phyloP scores from a whole-genome alignment of 2,113 vertebrate species.

The Maccullochella peelii region DNA sequence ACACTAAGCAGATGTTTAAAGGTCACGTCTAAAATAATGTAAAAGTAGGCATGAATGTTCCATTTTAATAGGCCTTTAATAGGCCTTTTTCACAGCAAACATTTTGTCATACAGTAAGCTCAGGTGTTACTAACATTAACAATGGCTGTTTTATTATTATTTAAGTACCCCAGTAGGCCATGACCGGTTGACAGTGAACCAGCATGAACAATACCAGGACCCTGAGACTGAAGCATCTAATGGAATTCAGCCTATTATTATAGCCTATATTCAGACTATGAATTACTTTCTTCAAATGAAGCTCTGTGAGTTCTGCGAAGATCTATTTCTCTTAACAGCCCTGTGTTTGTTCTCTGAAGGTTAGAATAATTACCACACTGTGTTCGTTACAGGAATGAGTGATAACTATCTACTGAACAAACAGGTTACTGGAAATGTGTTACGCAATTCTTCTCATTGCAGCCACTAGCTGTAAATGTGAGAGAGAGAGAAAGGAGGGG shows the following conservation, averaged over 20 bases:
- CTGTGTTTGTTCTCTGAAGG: background rate
- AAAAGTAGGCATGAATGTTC: background rate
- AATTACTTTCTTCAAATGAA: background rate
- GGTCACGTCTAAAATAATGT: background rate
- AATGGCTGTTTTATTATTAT: no score
- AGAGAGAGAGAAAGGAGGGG: background rate
- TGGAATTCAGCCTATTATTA: no score
- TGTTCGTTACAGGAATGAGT: background rate
- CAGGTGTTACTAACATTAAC: no score
- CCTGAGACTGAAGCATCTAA: background rate
- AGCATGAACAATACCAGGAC: no score
- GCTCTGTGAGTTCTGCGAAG: no score
- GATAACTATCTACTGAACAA: background rate
- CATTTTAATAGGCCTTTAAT: no score
- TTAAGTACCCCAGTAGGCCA: no score
- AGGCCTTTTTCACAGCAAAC: background rate
- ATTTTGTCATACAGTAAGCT: background rate
- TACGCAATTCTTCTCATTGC: background rate
- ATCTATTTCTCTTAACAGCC: background rate
- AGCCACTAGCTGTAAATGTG: background rate
- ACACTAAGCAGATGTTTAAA: background rate
- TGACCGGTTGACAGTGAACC: no score
- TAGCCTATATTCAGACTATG: no score
- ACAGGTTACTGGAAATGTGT: constrained; percentile 14
- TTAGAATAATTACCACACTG: background rate